These are phyloP conservation scores for Epinotia brunnichana DNA, from an alignment of 2,888 invertebrate genomes.

Conservation along the genomic window DNA sequence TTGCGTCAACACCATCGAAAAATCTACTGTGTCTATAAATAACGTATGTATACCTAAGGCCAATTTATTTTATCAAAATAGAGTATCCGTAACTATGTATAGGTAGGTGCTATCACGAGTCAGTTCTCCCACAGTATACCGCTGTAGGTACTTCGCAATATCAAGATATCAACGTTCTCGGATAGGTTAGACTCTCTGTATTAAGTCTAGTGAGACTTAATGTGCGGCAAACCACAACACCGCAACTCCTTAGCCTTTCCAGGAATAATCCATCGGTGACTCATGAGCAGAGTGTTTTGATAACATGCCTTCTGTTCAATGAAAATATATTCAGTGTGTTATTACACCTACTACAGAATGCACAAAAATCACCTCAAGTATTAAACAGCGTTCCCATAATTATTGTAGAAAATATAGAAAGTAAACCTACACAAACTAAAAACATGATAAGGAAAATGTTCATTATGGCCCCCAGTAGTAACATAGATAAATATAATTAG, in stretches of 20 bases:
- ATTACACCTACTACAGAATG: background rate
- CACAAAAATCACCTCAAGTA: background rate
- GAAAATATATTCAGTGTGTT: slow-evolving; percentile 11
- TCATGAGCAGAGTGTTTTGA: slow-evolving; percentile 28
- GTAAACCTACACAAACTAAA: too few relatives aligned
- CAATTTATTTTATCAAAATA: too few relatives aligned
- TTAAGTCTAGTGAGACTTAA: background rate
- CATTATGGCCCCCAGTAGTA: too few relatives aligned
- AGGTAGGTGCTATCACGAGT: too few relatives aligned
- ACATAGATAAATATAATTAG: too few relatives aligned
- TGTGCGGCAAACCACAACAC: slow-evolving; percentile 12
- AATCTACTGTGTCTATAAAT: too few relatives aligned
- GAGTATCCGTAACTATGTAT: too few relatives aligned
- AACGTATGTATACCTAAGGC: too few relatives aligned
- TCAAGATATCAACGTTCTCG: background rate
- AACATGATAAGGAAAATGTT: too few relatives aligned
- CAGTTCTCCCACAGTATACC: too few relatives aligned
- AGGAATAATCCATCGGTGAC: slow-evolving; percentile 22
- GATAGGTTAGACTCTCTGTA: background rate
- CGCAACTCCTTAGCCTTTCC: slow-evolving; percentile 3
- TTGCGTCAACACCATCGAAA: background rate
- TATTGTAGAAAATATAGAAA: too few relatives aligned
- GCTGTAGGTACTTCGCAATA: background rate
- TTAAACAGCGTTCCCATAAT: too few relatives aligned
- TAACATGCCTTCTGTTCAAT: slow-evolving; percentile 19